Base-by-base conservation (phyloP, 1,140 invertebrate genomes). In the Hermetia illucens region DNA sequence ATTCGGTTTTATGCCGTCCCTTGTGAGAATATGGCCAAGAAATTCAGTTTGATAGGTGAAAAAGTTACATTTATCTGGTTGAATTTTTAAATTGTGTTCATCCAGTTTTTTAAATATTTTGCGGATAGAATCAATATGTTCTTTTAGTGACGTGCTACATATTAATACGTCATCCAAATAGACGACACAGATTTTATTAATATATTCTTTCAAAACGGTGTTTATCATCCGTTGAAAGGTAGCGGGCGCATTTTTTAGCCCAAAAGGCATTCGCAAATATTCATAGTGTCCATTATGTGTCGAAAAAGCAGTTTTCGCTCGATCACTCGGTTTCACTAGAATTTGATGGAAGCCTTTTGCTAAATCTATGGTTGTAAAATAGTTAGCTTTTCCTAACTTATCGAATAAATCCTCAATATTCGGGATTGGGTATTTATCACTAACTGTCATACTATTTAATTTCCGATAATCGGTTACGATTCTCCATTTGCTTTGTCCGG, bases 331-430 rank as follows among this genome's bases (percentile, higher is more conserved):
- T 4, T 59, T 47, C 3, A 74, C 48, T 34, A 53, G 43, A 4
- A 72, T 56, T 50, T 75, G 68, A 46, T 64, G 64, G 44, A 64
- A 72, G 3, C 68, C 69, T 21, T 47, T 49, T 4, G 48, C 49
- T 6, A 67, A 40, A 52, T 72, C 65, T 13, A 70, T 33, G 1
- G 55, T 56, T 5, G 54, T 46, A 39, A 69, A 69, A 39, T 58
- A 63, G 20, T 55, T 53, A 17, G 53, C 49, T 31, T 61, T 59
- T 9, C 52, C 49, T 33, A 70, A 42, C 41, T 55, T 55, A 40
- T 66, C 57, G 22, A 74, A 46, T 32, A 58, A 49, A 16, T 67
- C n/a, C n/a, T n/a, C n/a, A n/a, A n/a, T n/a, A n/a, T n/a, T n/a
- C n/a, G n/a, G n/a, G n/a, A n/a, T n/a, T n/a, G n/a, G n/a, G n/a